Base-by-base conservation (phyloP, 2,888 invertebrate genomes). In the Agrochola lota region DNA sequence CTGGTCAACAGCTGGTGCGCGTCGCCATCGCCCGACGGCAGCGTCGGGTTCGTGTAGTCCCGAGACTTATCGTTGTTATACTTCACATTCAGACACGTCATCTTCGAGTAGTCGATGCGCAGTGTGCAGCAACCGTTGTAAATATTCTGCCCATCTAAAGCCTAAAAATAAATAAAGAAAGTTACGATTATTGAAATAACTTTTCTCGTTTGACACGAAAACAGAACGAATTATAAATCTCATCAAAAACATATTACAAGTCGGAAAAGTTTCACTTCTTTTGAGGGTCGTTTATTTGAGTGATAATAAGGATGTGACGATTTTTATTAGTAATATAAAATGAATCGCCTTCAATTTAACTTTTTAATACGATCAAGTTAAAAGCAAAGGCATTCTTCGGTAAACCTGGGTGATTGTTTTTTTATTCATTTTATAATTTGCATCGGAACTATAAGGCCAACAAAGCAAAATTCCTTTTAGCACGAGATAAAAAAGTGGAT, bases 31-130 rank as follows among this genome's bases (percentile, higher is more conserved):
- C 99, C 99, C 74, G 99, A 99, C 11, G 99, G 99, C 94, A 99
- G 97, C 94, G 98, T 98, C 73, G 99, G 99, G 97, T 99, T 99
- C 91, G 99, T 99, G 97, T 99, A 99, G 97, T 99, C 99, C 83
- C 99, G 97, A 83, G 99, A 99, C 97, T 99, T 99, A 97, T 99
- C 99, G 97, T 99, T 99, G 97, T 99, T 99, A 97, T 99, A 99
- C 96, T 99, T 99, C 90, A 99, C 99, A 97, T 99, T 99, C 91
- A 99, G 97, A 91, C 99, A 99, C 91, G 99, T 98, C 98, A 99
- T 98, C 97, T 99, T 99, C 91, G 99, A 99, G 97, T 99, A 99
- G 97, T 99, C 99, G 95, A 99, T 99, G 95, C 99, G 98, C 92
- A 99, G 97, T 77, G 99, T 99, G 97, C 99, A 99, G 97, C 99